Conservation (phyloP, 2,113 vertebrate genomes). For the Dendropsophus ebraccatus region DNA sequence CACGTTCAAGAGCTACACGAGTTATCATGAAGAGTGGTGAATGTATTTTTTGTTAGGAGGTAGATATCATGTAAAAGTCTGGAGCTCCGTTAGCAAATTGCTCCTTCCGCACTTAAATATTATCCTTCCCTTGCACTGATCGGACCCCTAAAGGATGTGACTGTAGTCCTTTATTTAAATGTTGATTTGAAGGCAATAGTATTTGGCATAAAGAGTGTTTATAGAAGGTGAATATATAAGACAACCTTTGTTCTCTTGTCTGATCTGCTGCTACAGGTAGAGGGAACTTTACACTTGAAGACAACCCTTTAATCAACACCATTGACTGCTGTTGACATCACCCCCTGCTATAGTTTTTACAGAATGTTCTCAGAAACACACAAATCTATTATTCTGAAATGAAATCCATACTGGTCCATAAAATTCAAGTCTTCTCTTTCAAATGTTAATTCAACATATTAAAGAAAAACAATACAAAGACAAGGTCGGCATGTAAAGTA, state of each 20-base stretch:
- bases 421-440: constrained; percentile 28
- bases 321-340: constrained; percentile 20
- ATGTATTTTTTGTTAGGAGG: background rate
- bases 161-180: constrained; percentile 26
- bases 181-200: constrained; percentile 39
- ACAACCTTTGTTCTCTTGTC: constrained; percentile 48
- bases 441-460: constrained; percentile 40
- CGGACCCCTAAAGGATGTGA: constrained; percentile 14
- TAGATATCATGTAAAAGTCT: background rate
- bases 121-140: constrained; percentile 37
- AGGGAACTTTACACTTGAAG: constrained; percentile 47
- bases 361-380: constrained; percentile 40
- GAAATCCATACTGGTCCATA: constrained; percentile 31
- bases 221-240: constrained; percentile 40
- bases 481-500: constrained; percentile 12
- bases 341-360: constrained; percentile 18
- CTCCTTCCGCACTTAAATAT: constrained; percentile 20
- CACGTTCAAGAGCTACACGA: background rate
- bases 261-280: constrained; percentile 48
- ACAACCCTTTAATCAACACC: constrained; percentile 36
- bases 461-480: constrained; percentile 46
- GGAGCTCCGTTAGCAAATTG: background rate
- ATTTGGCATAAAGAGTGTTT: constrained; percentile 40
- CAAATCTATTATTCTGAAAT: constrained; percentile 35
- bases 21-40: constrained; percentile 28